A percentile compares a stretch with the other conserved stretches of the same genome.
Evolutionary conservation across 2,113 vertebrate genomes (phyloP).

Genomic region (Halcyon senegalensis): DNA sequence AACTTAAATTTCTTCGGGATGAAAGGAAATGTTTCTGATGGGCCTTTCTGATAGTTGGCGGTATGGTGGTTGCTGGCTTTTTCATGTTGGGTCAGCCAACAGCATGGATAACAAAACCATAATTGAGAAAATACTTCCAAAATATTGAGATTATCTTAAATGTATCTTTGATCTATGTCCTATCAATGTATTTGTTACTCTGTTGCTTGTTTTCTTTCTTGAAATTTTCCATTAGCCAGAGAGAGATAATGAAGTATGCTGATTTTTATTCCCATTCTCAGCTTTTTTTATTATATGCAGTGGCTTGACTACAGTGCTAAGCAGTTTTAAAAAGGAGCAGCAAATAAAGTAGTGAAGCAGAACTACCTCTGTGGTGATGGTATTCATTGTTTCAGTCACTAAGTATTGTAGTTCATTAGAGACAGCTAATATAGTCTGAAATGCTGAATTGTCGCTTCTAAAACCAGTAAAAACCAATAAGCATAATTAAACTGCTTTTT

Average conservation of each 20-base stretch:
- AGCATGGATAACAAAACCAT: not conserved
- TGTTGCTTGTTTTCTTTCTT: not conserved
- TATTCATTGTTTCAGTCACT: constrained; percentile 30
- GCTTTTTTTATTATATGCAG: not conserved
- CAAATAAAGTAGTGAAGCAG: constrained; percentile 33
- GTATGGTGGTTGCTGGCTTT: not conserved
- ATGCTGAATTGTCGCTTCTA: constrained; percentile 46
- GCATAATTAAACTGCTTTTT: constrained; percentile 66
- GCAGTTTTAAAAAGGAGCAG: not conserved
- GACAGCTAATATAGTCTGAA: constrained; percentile 38
- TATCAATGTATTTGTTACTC: not conserved
- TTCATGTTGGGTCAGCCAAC: not conserved
- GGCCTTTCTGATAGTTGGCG: not conserved
- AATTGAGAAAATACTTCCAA: not conserved
- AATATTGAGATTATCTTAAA: not conserved
- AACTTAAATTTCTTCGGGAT: not conserved
- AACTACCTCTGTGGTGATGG: not conserved
- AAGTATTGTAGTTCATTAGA: constrained; percentile 39
- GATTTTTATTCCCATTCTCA: constrained; percentile 16
- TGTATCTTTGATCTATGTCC: not conserved
- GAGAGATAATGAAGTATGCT: constrained; percentile 10
- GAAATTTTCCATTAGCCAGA: not conserved
- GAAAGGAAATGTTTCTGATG: not conserved
- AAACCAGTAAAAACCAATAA: constrained; percentile 39
- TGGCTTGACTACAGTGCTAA: not conserved